Evolutionary conservation across 2,797 vertebrate species (phyloP), one percentile per base, ranked within the genome.

Genomic region (Sciurus carolinensis): DNA sequence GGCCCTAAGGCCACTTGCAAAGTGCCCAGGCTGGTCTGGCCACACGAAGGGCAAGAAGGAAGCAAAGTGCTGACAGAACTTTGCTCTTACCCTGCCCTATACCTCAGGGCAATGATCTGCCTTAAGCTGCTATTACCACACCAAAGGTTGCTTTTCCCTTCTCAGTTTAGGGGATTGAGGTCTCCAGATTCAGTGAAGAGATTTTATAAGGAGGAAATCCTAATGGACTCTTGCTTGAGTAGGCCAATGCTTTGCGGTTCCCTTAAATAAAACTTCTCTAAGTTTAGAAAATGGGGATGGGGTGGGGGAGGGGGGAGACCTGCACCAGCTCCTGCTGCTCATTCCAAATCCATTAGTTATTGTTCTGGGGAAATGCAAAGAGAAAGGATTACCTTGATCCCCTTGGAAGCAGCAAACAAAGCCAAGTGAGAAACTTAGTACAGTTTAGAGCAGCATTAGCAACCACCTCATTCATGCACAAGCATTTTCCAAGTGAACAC

Each of bases 351-450:
- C 71, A 80, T 36, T 57, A 81, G 89, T 89, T 85, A 81, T 42
- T 89, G 94, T 88, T 87, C 93, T 97, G 1, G 7, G 66, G 92
- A 97, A 95, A 96, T 2, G 1, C 72, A 95, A 97, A 98, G 91
- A 98, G 94, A 97, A 94, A 98, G 95, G 97, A 89, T 99, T 99
- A 99, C 99, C 99, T 99, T 98, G 99, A 99, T 99, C 99, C 99
- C 99, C 99, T 99, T 98, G 98, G 85, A 98, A 98, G 99, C 99
- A 99, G 99, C 99, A 99, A 98, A 99, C 97, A 99, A 99, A 99
- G 98, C 97, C 98, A 99, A 99, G 98, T 98, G 96, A 99, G 98
- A 99, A 98, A 98, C 98, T 99, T 99, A 99, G 98, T 99, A 98
- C 71, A 98, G 93, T 98, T 98, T 95, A 98, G 95, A 96, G 97